Base-by-base conservation (phyloP, 2,888 invertebrate species). In the Synanthedon andrenaeformis region DNA sequence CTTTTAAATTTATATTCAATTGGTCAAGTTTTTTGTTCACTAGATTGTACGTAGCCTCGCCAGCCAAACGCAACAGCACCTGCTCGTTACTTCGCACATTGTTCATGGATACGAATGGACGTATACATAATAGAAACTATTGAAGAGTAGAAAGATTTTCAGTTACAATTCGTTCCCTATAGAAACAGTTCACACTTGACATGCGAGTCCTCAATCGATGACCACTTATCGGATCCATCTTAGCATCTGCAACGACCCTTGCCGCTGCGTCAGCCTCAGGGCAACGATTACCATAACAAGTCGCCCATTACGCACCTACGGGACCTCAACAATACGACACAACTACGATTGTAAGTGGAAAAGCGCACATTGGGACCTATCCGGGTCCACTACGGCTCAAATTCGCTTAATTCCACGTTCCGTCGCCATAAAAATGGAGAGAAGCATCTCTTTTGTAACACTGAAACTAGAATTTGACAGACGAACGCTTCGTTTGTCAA, bases 401-500 rank as follows among this genome's bases (percentile, higher is more conserved):
- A 35, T 35, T 35, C 35, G 35, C 35, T 35, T 35, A 35, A 35
- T 35, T 35, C 3, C 35, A 35, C 2, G 35, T 35, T 35, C 8
- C 35, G 35, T 35, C 3, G 35, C 35, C 35, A 14, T 45, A 45
- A 13, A 13, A 45, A 13, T 13, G 13, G 14, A 45, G n/a, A 8
- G 13, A 14, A 45, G n/a, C 45, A 14, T 45, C 45, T 45, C 74
- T 76, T 74, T 76, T 76, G 78, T 76, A 66, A 65, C 71, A 67
- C 64, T 65, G 74, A 81, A 86, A 87, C 86, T 87, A 80, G 79
- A 85, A 87, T 87, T 87, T 86, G 83, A 79, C 87, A 82, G 82
- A 59, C 74, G 80, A 85, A 83, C 70, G 88, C 80, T 86, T 88
- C 87, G 87, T 87, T 88, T 86, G 86, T 84, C 87, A 86, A 87